These are phyloP conservation scores for Cyphomyrmex costatus DNA, from an alignment of 1,140 invertebrate genomes.

Conservation along the genomic window DNA sequence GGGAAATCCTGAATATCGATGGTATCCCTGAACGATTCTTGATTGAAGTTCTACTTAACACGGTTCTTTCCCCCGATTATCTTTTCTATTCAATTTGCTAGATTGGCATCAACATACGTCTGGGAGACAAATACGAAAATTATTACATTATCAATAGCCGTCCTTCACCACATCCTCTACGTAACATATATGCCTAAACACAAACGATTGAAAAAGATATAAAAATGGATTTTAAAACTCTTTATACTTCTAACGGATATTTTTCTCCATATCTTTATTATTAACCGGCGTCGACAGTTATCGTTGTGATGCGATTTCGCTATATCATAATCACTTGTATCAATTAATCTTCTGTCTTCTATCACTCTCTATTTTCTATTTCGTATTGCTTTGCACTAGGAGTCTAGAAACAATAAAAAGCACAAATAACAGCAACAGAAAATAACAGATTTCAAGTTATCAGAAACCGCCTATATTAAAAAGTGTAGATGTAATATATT, in stretches of 20 bases:
- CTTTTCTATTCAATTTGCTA: background rate
- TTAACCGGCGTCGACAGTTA: background rate
- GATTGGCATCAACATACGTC: background rate
- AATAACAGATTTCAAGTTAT: too few relatives aligned
- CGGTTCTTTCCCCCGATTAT: background rate
- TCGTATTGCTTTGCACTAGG: background rate
- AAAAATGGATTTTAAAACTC: background rate
- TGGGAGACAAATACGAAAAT: background rate
- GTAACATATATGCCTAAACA: background rate
- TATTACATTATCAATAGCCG: background rate
- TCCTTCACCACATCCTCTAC: too few relatives aligned
- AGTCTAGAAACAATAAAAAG: too few relatives aligned
- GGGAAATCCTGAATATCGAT: background rate
- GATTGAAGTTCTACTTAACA: background rate
- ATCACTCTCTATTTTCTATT: background rate
- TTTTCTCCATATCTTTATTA: background rate
- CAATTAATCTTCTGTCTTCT: background rate
- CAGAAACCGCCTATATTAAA: too few relatives aligned
- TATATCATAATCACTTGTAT: background rate
- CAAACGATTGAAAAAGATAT: background rate
- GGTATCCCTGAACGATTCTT: background rate
- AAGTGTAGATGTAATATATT: too few relatives aligned
- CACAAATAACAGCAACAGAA: too few relatives aligned
- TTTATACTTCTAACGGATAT: background rate
- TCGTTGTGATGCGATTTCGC: background rate